Conservation (phyloP, 2,113 vertebrate genomes). For the Phainopepla nitens region DNA sequence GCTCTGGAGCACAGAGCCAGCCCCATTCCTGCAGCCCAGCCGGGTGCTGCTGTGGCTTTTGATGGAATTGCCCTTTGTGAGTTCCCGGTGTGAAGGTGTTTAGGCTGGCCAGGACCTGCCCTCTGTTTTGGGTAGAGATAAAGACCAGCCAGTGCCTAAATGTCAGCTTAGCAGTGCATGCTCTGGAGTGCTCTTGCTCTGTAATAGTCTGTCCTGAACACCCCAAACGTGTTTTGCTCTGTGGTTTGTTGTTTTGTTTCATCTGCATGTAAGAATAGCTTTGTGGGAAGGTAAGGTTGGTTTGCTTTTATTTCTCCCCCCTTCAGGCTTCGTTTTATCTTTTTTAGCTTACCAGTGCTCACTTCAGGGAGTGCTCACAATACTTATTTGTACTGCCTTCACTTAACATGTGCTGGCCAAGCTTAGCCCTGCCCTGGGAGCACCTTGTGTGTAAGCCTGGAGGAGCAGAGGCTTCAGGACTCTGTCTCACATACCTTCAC, state of each 20-base stretch:
- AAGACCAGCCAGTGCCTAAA: not conserved
- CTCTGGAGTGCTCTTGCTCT: not conserved
- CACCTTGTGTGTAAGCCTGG: rapidly evolving
- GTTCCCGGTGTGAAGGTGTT: rapidly evolving
- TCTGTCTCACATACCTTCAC: rapidly evolving
- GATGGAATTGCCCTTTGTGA: not conserved
- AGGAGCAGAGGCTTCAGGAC: not conserved
- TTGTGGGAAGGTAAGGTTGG: not conserved
- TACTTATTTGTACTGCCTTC: rapidly evolving
- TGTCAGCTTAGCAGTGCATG: not conserved
- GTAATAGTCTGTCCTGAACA: not conserved
- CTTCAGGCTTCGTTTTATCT: rapidly evolving
- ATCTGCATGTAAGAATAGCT: not conserved
- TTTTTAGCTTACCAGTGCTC: not conserved
- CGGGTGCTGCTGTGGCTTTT: rapidly evolving
- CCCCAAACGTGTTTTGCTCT: not conserved
- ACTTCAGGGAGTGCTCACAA: not conserved
- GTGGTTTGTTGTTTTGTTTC: not conserved
- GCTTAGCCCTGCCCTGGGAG: not conserved
- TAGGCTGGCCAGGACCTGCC: not conserved
- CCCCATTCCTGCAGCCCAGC: rapidly evolving
- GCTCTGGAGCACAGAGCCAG: not conserved
- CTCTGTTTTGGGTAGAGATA: not conserved
- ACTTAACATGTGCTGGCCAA: rapidly evolving
- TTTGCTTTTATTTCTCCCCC: not conserved